Conservation (phyloP, 2,888 invertebrate genomes). For the Mycalesis mineus region DNA sequence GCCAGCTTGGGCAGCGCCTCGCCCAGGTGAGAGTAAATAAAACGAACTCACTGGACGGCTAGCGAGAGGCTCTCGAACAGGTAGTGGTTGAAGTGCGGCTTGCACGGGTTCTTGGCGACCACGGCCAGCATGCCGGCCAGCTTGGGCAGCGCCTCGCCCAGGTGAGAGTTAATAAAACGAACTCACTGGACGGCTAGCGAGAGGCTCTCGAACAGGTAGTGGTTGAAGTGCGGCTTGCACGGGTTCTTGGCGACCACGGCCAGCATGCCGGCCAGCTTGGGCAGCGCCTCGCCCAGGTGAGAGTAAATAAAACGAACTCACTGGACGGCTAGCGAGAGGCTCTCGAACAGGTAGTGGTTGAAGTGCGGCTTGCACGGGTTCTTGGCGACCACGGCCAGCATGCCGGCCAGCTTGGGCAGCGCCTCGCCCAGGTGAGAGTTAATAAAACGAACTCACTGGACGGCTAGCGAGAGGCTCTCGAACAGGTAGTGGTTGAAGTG, state of each 20-base stretch:
- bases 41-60: conserved; percentile 84
- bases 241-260: conserved; percentile 93
- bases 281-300: conserved; percentile 87
- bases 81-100: conserved; percentile 99
- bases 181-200: conserved; percentile 91
- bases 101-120: conserved; percentile 95
- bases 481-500: too few species aligned
- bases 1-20: too few species aligned
- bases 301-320: conserved; percentile 69
- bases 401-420: too few species aligned
- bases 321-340: too few species aligned
- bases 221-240: conserved; percentile 98
- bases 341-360: too few species aligned
- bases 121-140: conserved; percentile 88
- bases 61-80: conserved; percentile 96
- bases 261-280: conserved; percentile 90
- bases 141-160: conserved; percentile 88
- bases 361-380: too few species aligned
- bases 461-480: too few species aligned
- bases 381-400: too few species aligned
- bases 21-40: background rate
- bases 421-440: conserved; percentile 75
- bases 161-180: conserved; percentile 32
- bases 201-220: conserved; percentile 97
- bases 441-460: conserved; percentile 67